Percentiles rank a stretch among this genome's conserved stretches.
phyloP scores from a whole-genome alignment of 2,113 vertebrate genomes.

The Ceyx cyanopectus region DNA sequence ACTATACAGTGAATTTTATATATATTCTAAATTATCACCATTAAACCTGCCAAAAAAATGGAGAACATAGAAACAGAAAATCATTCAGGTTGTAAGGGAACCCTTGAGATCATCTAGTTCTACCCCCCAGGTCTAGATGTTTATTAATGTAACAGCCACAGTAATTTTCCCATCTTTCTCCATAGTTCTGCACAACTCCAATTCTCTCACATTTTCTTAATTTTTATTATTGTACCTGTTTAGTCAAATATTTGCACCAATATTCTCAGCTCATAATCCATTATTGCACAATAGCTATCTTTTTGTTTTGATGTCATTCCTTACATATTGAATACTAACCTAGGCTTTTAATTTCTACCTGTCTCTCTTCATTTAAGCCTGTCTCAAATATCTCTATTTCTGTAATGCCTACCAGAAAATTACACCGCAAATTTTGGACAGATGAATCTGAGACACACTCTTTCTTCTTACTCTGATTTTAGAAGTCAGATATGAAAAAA shows the following conservation, averaged over 20 bases:
- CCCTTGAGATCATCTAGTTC: not conserved
- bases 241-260: not conserved
- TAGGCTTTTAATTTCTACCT: not conserved
- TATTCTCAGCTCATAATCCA: not conserved
- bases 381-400: not conserved
- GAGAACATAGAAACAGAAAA: not conserved
- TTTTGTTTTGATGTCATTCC: not conserved
- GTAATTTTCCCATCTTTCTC: not conserved
- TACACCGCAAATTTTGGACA: not conserved
- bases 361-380: not conserved
- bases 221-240: not conserved
- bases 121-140: not conserved
- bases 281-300: not conserved
- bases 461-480: not conserved
- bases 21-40: not conserved
- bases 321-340: not conserved
- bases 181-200: not conserved
- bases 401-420: not conserved
- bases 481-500: not conserved
- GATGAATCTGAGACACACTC: not conserved
- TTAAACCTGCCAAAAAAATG: not conserved
- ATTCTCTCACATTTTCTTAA: not conserved
- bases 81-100: not conserved
- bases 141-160: not conserved
- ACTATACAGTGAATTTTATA: not conserved